Conservation (phyloP, 2,797 vertebrate species). For the Pangasius larnaudii region DNA sequence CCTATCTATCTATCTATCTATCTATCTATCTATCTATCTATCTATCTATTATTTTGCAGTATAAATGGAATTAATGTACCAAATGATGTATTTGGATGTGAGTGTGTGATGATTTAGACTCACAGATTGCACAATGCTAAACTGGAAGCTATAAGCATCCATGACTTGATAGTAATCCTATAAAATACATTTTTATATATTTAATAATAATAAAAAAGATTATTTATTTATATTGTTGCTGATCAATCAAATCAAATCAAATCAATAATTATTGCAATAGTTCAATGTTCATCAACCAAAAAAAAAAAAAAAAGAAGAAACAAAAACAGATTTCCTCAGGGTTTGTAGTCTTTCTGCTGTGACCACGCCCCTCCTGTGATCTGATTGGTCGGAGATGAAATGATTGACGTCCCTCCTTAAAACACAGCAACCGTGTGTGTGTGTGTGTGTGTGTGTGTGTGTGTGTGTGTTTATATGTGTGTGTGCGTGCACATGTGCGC, state of each 20-base stretch:
- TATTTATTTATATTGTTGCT: not conserved
- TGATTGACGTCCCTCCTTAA: constrained; percentile 4
- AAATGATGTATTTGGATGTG: not conserved
- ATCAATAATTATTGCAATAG: too few relatives aligned
- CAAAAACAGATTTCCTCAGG: not conserved
- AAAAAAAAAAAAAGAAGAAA: not conserved
- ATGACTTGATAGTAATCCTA: not conserved
- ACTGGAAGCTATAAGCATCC: too few relatives aligned
- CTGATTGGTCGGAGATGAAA: not conserved
- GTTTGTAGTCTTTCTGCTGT: not conserved
- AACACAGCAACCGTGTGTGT: not conserved
- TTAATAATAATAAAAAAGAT: too few relatives aligned
- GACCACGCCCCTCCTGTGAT: not conserved
- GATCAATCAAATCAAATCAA: not conserved
- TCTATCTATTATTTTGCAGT: not conserved
- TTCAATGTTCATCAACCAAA: not conserved
- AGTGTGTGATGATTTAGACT: not conserved
- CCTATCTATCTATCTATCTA: not conserved
- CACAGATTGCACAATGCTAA: too few relatives aligned
- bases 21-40: not conserved
- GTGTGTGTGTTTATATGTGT: not conserved
- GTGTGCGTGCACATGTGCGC: not conserved
- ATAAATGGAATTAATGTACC: not conserved
- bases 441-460: not conserved
- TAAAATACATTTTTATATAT: not conserved